Evolutionary conservation across 2,888 invertebrate species (phyloP).

Genomic region (Athalia cordata): DNA sequence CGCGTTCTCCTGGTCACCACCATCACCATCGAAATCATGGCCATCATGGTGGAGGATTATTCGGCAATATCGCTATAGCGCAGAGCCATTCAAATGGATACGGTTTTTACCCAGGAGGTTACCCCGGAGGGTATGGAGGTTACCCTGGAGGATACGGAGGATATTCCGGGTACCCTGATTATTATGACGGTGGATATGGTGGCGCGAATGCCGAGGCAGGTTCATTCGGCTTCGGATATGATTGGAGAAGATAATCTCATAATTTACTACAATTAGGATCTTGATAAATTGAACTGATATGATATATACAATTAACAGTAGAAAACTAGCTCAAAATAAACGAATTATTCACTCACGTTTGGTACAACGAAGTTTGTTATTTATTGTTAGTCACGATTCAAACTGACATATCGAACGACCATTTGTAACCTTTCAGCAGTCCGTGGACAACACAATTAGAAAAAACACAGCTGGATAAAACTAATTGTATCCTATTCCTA

Average conservation of each 20-base stretch:
- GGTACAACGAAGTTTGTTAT: neutral
- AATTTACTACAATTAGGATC: neutral
- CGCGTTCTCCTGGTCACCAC: conserved; percentile 29
- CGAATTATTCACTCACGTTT: neutral
- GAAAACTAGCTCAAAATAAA: neutral
- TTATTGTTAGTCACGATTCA: neutral
- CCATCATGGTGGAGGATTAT: conserved; percentile 22
- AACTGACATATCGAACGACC: no score
- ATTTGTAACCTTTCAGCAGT: no score
- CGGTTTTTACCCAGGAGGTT: conserved; percentile 7
- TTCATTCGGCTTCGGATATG: neutral
- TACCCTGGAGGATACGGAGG: conserved; percentile 9
- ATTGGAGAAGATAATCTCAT: neutral
- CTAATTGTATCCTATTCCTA: no score
- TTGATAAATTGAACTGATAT: neutral
- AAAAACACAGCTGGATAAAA: no score
- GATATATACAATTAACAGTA: neutral
- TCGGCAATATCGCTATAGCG: conserved; percentile 10
- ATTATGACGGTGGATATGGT: conserved; percentile 12
- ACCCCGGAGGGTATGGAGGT: conserved; percentile 17
- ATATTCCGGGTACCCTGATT: conserved; percentile 8
- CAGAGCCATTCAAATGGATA: conserved; percentile 26
- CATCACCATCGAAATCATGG: neutral
- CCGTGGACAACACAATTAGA: no score
- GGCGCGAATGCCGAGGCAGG: neutral